Base-by-base conservation (phyloP, 2,797 vertebrate genomes). In the Megaceryle alcyon region DNA sequence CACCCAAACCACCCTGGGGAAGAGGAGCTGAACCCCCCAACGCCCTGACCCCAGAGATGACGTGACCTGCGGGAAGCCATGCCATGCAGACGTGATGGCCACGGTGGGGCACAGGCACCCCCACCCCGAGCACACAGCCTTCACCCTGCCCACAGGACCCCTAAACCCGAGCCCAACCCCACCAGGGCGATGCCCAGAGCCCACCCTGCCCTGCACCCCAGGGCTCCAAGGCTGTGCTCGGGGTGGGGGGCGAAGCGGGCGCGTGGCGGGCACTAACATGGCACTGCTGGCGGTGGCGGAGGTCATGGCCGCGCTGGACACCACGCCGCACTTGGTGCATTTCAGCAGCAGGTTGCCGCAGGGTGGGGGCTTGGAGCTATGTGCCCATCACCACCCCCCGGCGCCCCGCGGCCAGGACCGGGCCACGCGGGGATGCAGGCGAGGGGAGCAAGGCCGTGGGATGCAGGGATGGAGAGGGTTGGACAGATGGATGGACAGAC, bases 241-340 rank as follows among this genome's bases (percentile, higher is more conserved):
- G 92, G 89, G 92, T 23, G 75, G n/a, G 46, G 70, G 83, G 29
- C 39, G 11, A 39, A 39, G 87, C 28, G 49, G 53, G 46, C 57
- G 37, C 86, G 12, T 63, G 94, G 88, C 43, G 92, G 95, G 96
- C 87, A 99, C 99, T 99, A 99, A 99, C 99, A 99, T 99, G 98
- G 99, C 99, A 31, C 98, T 99, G 98, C 98, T 99, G 98, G 99
- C 98, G 95, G 99, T 99, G 92, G 98, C 98, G 97, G 99, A 98
- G 98, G 99, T 99, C 98, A 99, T 97, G 97, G 98, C 98, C 92
- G 98, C 98, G 98, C 99, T 99, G 97, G 99, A 99, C 98, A 99
- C 99, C 98, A 98, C 99, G 97, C 99, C 99, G 97, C 99, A 99
- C 98, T 99, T 99, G 98, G 99, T 99, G 98, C 99, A 99, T 99